phyloP scores from a whole-genome alignment of 2,113 vertebrate genomes.

The Hoplias malabaricus region DNA sequence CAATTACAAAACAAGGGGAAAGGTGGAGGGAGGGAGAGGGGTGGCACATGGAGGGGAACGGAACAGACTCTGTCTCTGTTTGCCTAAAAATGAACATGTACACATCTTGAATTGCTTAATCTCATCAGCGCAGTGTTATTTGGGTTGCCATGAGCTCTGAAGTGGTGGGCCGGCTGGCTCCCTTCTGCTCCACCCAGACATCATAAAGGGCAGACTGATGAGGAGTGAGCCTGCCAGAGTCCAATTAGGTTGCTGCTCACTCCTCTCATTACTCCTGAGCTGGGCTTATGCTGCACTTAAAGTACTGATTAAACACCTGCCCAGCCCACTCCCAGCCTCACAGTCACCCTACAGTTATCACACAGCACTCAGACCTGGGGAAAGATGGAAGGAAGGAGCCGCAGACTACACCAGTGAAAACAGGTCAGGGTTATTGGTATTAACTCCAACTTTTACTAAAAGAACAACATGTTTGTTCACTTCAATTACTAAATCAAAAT shows the following conservation, averaged over 20 bases:
- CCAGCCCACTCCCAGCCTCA: constrained; percentile 10
- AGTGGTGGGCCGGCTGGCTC: constrained; percentile 59
- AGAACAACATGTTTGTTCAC: too few species aligned
- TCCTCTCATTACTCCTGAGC: constrained; percentile 54
- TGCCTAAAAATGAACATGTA: constrained; percentile 54
- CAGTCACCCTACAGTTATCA: constrained; percentile 1
- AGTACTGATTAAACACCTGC: constrained; percentile 38
- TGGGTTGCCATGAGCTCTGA: constrained; percentile 59
- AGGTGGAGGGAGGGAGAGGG: background rate
- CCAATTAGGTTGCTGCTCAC: constrained; percentile 55
- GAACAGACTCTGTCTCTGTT: constrained; percentile 44
- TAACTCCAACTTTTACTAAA: too few species aligned
- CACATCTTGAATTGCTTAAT: constrained; percentile 76
- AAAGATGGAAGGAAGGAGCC: background rate
- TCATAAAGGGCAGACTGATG: constrained; percentile 56
- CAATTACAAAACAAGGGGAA: constrained; percentile 56
- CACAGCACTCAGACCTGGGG: background rate
- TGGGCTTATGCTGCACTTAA: constrained; percentile 29
- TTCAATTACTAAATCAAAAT: too few species aligned
- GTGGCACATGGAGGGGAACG: constrained; percentile 53
- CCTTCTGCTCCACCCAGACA: constrained; percentile 63
- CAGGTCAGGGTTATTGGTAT: too few species aligned
- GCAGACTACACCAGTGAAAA: too few species aligned
- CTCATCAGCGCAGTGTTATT: constrained; percentile 66
- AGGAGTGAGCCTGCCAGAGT: constrained; percentile 53